These are phyloP conservation scores for Smutsia temminckii DNA, from an alignment of 2,797 vertebrate genomes.

Conservation along the genomic window DNA sequence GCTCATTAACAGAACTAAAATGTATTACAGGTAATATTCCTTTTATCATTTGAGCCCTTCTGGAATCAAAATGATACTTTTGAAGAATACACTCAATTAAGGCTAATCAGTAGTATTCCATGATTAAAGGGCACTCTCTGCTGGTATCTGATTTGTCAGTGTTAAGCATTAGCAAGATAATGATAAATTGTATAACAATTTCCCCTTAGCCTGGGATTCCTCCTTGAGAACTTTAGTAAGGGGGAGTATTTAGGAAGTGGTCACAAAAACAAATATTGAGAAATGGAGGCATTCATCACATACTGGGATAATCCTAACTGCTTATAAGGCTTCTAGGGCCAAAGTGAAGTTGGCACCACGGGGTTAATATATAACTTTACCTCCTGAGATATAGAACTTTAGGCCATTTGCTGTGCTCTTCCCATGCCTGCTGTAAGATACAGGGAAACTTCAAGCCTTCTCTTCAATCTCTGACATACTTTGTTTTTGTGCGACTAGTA, in stretches of 20 bases:
- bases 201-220: neutral
- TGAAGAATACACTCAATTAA: neutral
- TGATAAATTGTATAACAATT: neutral
- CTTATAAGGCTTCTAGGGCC: neutral
- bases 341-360: neutral
- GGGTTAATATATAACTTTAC: neutral
- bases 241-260: neutral
- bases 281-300: neutral
- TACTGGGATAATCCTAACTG: neutral
- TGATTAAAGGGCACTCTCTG: neutral
- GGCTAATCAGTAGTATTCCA: neutral
- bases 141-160: neutral
- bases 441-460: neutral
- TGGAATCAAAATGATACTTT: neutral
- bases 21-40: neutral
- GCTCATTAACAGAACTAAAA: conserved; percentile 27
- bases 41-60: neutral
- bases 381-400: neutral
- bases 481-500: conserved; percentile 39
- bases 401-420: neutral
- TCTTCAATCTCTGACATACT: neutral
- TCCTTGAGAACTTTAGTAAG: conserved; percentile 6
- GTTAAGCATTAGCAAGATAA: conserved; percentile 24
- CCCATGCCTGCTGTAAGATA: neutral
- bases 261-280: neutral